phyloP scores from a whole-genome alignment of 1,140 invertebrate genomes.

The Drosophila willistoni region DNA sequence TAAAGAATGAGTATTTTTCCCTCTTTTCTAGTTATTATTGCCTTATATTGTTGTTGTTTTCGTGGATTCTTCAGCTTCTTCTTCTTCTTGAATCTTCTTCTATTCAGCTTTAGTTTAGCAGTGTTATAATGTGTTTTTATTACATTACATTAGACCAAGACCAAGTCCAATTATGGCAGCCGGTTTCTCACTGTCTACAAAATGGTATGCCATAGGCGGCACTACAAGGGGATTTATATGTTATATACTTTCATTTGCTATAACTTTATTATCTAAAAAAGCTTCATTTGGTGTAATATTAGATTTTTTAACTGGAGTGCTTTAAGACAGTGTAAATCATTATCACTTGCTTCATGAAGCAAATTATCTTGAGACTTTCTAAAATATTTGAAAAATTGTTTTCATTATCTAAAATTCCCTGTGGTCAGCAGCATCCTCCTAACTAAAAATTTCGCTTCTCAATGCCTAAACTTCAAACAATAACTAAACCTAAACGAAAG shows the following conservation, averaged over 20 bases:
- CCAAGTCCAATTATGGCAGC: conserved; percentile 67
- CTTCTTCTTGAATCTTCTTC: conserved; percentile 27
- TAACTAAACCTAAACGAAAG: conserved; percentile 33
- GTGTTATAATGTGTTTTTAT: conserved; percentile 75
- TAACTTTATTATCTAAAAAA: too few species aligned
- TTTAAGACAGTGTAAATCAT: not conserved
- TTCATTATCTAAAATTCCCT: not conserved
- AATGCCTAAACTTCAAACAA: conserved; percentile 22
- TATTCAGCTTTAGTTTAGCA: conserved; percentile 37
- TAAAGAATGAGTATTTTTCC: conserved; percentile 3
- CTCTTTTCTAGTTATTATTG: conserved; percentile 48
- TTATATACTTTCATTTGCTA: too few species aligned
- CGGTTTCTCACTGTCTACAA: conserved; percentile 61
- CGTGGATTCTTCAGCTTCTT: conserved; percentile 10
- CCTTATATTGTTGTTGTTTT: conserved; percentile 18
- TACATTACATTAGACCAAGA: conserved; percentile 71
- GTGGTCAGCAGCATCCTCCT: not conserved
- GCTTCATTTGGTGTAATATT: not conserved
- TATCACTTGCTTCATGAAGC: too few species aligned
- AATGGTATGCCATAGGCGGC: not conserved
- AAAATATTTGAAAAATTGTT: not conserved
- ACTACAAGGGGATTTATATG: not conserved
- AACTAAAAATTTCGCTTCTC: not conserved
- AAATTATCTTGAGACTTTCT: not conserved
- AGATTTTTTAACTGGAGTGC: not conserved